Evolutionary conservation across 2,113 vertebrate genomes (phyloP).

Genomic region (Phylloscopus trochiloides): DNA sequence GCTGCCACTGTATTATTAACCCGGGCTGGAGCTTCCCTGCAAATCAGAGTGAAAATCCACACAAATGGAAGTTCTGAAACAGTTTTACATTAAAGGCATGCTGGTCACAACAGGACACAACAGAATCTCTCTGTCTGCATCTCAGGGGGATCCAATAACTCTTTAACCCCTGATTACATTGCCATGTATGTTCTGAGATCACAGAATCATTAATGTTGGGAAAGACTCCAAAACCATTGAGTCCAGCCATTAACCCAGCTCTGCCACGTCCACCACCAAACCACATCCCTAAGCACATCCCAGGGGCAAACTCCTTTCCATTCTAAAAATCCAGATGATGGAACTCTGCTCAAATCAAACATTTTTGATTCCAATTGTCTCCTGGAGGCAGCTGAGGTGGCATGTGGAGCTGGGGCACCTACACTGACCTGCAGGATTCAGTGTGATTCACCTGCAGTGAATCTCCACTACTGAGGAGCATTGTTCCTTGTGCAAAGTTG

Average conservation of each 20-base stretch:
- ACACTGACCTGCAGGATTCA: fast-evolving
- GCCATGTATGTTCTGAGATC: background rate
- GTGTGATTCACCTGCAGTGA: background rate
- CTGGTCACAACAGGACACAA: background rate
- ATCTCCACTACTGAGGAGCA: no score
- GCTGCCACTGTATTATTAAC: conserved; percentile 48
- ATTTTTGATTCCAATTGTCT: background rate
- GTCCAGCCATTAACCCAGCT: background rate
- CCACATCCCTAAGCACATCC: background rate
- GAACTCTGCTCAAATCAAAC: background rate
- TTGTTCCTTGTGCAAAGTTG: background rate
- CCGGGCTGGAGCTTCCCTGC: background rate
- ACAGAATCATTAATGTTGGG: background rate
- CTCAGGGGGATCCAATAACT: background rate
- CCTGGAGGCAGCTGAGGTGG: background rate
- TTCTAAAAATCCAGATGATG: background rate
- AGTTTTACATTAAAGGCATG: background rate
- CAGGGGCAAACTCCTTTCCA: background rate
- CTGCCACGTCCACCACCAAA: background rate
- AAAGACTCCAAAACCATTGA: background rate
- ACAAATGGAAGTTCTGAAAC: background rate
- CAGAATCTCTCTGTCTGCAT: background rate
- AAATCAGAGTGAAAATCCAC: background rate
- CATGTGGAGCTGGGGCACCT: background rate
- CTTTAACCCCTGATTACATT: background rate